phyloP scores from a whole-genome alignment of 23 tunicate genomes.

The Corella eumyota region DNA sequence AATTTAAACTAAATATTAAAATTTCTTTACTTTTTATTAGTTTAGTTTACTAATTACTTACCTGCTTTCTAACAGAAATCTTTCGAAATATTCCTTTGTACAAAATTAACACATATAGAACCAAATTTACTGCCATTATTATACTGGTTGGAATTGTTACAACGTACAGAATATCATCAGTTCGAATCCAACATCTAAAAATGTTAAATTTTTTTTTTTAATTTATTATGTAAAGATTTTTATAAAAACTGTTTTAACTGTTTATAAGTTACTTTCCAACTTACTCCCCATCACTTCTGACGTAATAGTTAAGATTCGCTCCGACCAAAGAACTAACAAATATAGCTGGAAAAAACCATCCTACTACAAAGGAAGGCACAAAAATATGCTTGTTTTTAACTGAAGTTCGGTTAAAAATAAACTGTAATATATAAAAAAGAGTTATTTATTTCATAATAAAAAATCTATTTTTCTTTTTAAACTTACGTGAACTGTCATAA shows the following conservation, averaged over 20 bases:
- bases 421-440: too few species aligned
- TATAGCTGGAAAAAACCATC: slow-evolving; percentile 12
- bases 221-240: not conserved
- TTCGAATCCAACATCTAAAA: slow-evolving; percentile 11
- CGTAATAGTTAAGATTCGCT: slow-evolving; percentile 1
- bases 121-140: slow-evolving; percentile 3
- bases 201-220: not conserved
- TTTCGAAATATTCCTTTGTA: not conserved
- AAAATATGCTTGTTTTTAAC: not conserved
- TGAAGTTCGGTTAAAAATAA: too few species aligned
- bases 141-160: slow-evolving; percentile 2
- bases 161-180: slow-evolving; percentile 6
- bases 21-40: too few species aligned
- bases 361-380: not conserved
- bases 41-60: too few species aligned
- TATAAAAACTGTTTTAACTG: not conserved
- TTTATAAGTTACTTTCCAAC: too few species aligned
- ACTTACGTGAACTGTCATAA: slow-evolving; percentile 1
- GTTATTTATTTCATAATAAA: too few species aligned
- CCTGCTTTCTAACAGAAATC: too few species aligned
- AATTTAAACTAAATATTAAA: too few species aligned
- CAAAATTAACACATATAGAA: slow-evolving; percentile 6
- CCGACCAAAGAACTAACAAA: slow-evolving; percentile 6
- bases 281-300: slow-evolving; percentile 2
- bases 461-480: too few species aligned